Percentiles rank a stretch among this genome's conserved stretches.
Conservation (phyloP, 2,797 vertebrate species). For the Acanthurus tractus region DNA sequence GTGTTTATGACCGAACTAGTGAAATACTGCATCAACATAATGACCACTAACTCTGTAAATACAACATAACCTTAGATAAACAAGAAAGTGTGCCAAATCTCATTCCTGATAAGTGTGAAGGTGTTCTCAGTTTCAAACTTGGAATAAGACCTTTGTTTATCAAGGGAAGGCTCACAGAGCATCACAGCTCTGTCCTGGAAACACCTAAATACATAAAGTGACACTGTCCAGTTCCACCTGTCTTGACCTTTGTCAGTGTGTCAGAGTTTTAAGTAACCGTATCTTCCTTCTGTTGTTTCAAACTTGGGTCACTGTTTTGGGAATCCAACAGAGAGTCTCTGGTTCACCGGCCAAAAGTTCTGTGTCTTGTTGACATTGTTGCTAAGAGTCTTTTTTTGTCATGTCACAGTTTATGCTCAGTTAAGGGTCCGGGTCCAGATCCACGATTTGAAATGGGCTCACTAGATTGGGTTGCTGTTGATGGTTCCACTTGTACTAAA, state of each 20-base stretch:
- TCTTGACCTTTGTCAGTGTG: neutral
- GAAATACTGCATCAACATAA: neutral
- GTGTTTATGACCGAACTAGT: no score
- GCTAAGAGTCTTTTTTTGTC: neutral
- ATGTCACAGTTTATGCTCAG: neutral
- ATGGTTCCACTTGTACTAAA: neutral
- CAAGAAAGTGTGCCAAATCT: neutral
- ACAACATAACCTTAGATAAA: neutral
- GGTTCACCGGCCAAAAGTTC: neutral
- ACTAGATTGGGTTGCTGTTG: neutral
- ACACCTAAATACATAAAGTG: neutral
- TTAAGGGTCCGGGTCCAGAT: neutral
- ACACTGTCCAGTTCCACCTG: neutral
- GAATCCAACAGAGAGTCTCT: neutral
- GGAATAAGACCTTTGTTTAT: conserved; percentile 25
- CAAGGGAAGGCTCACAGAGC: conserved; percentile 13
- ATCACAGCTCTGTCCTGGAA: neutral
- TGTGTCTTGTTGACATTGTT: no score
- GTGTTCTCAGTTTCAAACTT: neutral
- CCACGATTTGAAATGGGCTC: neutral
- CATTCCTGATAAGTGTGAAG: neutral
- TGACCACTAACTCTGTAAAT: neutral
- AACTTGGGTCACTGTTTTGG: neutral
- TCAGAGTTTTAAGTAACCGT: neutral
- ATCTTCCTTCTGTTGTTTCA: neutral